These are phyloP conservation scores for Rousettus leschenaultii DNA, from an alignment of 2,113 vertebrate genomes.

Conservation along the genomic window DNA sequence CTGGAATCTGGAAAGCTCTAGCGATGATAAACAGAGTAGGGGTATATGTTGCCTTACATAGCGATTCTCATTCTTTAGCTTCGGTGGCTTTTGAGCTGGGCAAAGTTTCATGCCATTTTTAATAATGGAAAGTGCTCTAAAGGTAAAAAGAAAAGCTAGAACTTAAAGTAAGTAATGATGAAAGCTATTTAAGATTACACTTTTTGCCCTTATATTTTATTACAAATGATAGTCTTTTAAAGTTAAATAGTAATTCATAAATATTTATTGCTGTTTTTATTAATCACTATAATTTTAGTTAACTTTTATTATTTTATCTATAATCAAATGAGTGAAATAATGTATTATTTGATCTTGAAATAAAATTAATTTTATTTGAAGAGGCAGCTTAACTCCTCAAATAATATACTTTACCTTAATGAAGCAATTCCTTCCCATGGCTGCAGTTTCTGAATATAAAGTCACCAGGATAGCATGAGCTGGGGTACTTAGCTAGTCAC, in stretches of 20 bases:
- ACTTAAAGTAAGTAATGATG: neutral
- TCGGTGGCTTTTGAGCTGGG: neutral
- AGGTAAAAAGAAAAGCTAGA: neutral
- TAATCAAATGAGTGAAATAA: neutral
- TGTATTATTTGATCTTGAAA: neutral
- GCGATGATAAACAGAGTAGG: neutral
- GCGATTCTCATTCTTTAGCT: neutral
- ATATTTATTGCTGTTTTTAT: neutral
- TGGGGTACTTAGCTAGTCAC: neutral
- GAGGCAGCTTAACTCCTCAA: neutral
- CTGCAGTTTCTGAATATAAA: neutral
- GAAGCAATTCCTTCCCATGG: neutral
- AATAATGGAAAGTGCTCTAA: neutral
- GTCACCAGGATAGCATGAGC: neutral
- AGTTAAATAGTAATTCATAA: neutral
- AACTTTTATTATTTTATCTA: slow-evolving; percentile 5
- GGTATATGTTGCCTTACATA: neutral
- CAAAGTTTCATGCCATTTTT: neutral
- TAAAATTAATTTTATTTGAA: neutral
- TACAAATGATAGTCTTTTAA: neutral
- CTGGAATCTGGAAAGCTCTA: too few species aligned
- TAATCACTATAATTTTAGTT: neutral
- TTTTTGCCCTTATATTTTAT: neutral
- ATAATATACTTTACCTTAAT: neutral
- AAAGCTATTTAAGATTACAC: neutral